phyloP scores from a whole-genome alignment of 2,113 vertebrate species.

The Erythrolamprus reginae region DNA sequence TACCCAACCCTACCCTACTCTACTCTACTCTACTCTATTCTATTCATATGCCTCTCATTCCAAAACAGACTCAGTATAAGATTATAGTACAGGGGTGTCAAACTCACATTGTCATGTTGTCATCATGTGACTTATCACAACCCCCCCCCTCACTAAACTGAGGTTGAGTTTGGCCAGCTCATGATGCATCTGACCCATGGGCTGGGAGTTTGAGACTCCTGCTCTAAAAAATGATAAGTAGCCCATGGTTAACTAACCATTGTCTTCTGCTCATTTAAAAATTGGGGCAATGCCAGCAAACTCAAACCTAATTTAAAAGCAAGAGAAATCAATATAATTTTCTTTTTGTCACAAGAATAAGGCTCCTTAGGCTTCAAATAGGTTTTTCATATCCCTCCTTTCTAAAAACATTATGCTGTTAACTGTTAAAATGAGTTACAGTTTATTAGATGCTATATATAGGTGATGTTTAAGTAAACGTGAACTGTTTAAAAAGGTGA shows the following conservation, averaged over 20 bases:
- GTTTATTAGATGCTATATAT: not conserved
- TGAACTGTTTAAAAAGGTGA: not conserved
- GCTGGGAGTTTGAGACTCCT: too few species aligned
- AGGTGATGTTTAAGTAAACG: not conserved
- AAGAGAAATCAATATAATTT: not conserved
- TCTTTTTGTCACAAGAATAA: not conserved
- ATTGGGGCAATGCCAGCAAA: not conserved
- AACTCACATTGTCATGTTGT: too few species aligned
- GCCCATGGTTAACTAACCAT: not conserved
- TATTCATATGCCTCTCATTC: too few species aligned
- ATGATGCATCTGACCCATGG: too few species aligned
- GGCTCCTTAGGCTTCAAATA: not conserved
- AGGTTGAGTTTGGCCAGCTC: too few species aligned
- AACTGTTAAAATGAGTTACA: not conserved
- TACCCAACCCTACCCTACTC: too few species aligned
- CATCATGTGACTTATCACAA: too few species aligned
- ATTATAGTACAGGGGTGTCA: not conserved
- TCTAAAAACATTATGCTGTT: not conserved
- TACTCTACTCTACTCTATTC: too few species aligned
- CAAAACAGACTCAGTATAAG: too few species aligned
- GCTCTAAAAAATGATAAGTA: not conserved
- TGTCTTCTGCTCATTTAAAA: not conserved
- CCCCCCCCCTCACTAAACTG: too few species aligned
- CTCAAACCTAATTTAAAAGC: not conserved
- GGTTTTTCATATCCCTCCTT: not conserved